Evolutionary conservation across 2,888 invertebrate species (phyloP).

Genomic region (Drosophila neotestacea): DNA sequence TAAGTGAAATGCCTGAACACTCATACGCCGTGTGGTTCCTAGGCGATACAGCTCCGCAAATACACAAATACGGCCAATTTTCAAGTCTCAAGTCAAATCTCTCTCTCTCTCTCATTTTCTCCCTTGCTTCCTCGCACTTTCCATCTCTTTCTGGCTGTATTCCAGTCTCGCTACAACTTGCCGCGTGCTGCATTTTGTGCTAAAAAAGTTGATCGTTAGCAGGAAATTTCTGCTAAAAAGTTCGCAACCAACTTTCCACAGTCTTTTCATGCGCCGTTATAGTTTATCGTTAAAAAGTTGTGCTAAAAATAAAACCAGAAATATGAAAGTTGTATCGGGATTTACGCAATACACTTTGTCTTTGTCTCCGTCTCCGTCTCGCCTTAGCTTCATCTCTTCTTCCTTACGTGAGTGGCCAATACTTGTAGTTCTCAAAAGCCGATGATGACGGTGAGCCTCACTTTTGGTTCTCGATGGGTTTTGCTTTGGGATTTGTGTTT

Average conservation of each 20-base stretch:
- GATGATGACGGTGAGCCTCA: conserved; percentile 45
- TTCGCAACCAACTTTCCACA: conserved; percentile 64
- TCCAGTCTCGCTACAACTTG: conserved; percentile 18
- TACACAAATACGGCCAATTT: conserved; percentile 72
- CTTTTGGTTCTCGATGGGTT: conserved; percentile 2
- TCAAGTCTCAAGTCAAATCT: conserved; percentile 38
- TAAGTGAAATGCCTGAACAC: conserved; percentile 52
- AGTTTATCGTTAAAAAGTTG: conserved; percentile 68
- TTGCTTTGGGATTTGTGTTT: conserved; percentile 29
- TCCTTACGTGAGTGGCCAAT: conserved; percentile 47
- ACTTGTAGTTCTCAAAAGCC: conserved; percentile 57
- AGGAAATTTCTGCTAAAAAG: conserved; percentile 68
- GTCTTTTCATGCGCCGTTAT: conserved; percentile 75
- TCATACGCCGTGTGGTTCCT: conserved; percentile 52
- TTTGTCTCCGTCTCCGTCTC: conserved; percentile 4
- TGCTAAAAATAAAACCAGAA: conserved; percentile 46
- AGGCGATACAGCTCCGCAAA: conserved; percentile 21
- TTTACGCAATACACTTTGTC: conserved; percentile 43
- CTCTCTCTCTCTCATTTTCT: background rate
- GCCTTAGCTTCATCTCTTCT: conserved; percentile 1
- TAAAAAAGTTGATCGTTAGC: conserved; percentile 74
- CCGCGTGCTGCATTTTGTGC: conserved; percentile 43
- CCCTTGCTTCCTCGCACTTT: background rate
- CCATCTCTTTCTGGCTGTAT: background rate
- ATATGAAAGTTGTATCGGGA: conserved; percentile 59